Evolutionary conservation across 2,113 vertebrate genomes (phyloP), one percentile per base, ranked within the genome.

Genomic region (Oncorhynchus kisutch): DNA sequence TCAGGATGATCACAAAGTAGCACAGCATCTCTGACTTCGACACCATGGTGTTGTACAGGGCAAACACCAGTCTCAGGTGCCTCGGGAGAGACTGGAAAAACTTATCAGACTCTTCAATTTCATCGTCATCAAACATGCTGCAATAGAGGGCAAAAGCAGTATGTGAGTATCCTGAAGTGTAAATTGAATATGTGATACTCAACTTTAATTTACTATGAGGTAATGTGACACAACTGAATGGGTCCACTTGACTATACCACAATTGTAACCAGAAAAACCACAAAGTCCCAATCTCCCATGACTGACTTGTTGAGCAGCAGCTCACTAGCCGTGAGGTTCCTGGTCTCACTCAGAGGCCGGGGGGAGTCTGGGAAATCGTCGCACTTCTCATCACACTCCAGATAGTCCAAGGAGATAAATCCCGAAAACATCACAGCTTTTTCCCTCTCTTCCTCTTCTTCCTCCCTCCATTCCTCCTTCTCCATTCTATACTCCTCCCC

Each of bases 231-330:
- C 31, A 45, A 54, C 51, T 54, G 0, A 70, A 6, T 29, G 54
- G 18, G 8, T 31, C 22, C 24, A 51, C 39, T 51, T 20, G 39
- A 14, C 20, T 24, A 18, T 54, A 71, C 39, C 45, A 48, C 49
- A 29, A 22, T 22, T 62, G n/a, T 9, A 62, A 62, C 7, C 18
- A 62, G 7, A 62, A 62, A 62, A 62, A 7, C 5, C 18, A 24
- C 59, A 62, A 62, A 31, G 14, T 31, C 1, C 6, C 24, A 1
- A 1, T 1, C 67, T 60, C 12, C 54, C 34, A 29, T 69, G 31
- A 91, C 92, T 93, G 78, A 95, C 93, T 93, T 94, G 87, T 91
- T 93, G 31, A 93, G 88, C 62, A 92, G 85, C 62, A 93, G 82
- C 72, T 93, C 90, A 2, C 92, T 93, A 80, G 93, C 93, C 25